Percentiles rank a stretch among this genome's conserved stretches.
These are phyloP conservation scores for Taxidea taxus DNA, from an alignment of 2,113 vertebrate species.

Conservation along the genomic window DNA sequence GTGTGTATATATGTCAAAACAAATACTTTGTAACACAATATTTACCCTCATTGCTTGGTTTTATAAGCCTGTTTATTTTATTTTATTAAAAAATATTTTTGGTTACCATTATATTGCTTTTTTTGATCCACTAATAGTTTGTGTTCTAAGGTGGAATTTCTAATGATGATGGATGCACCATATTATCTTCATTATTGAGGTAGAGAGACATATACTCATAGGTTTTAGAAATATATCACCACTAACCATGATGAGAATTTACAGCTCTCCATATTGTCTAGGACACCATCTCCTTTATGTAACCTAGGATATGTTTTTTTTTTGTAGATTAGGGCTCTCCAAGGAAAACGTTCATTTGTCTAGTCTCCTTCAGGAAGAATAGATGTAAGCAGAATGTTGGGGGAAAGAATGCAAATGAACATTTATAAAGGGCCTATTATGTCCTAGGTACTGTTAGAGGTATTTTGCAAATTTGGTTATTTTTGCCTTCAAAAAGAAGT, in stretches of 20 bases:
- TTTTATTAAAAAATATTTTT: not conserved
- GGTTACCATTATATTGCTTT: not conserved
- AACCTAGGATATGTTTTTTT: not conserved
- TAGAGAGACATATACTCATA: not conserved
- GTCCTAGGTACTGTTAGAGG: not conserved
- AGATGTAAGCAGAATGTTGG: not conserved
- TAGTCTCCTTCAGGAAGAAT: not conserved
- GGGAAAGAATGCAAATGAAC: not conserved
- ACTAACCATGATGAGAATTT: not conserved
- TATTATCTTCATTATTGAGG: not conserved
- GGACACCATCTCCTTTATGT: not conserved
- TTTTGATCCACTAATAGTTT: not conserved
- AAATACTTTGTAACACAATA: not conserved
- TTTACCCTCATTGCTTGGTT: not conserved
- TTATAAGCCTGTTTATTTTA: not conserved
- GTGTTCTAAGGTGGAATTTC: not conserved
- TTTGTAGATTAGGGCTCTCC: not conserved
- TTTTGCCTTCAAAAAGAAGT: constrained; percentile 10
- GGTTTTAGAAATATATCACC: not conserved
- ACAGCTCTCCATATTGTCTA: not conserved
- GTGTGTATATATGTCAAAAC: not conserved
- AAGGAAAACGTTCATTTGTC: not conserved
- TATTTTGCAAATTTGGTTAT: not conserved
- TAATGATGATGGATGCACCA: not conserved
- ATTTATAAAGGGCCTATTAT: not conserved